phyloP scores from a whole-genome alignment of 2,888 invertebrate genomes.

The Escarpia spicata region DNA sequence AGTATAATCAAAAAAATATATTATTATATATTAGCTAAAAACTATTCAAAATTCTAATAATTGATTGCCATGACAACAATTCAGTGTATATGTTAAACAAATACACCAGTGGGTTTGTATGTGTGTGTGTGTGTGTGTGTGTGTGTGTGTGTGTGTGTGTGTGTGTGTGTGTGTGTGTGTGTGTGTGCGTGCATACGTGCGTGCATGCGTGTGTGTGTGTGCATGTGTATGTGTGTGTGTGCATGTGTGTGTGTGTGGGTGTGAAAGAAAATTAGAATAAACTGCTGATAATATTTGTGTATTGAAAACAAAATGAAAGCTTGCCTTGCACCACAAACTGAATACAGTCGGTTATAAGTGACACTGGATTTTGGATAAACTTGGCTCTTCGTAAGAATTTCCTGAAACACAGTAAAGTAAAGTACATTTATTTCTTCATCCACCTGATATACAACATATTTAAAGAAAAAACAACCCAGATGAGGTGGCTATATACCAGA shows the following conservation, averaged over 20 bases:
- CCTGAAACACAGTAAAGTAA: background rate
- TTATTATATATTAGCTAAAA: background rate
- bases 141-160: too few species aligned
- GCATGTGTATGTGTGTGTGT: background rate
- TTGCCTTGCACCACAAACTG: background rate
- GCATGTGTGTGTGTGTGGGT: background rate
- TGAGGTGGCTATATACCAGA: too few species aligned
- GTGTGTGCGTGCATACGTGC: background rate
- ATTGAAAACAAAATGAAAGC: background rate
- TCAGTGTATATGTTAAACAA: too few species aligned
- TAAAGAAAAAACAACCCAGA: too few species aligned
- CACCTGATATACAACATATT: too few species aligned
- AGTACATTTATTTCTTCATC: background rate
- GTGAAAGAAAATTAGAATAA: background rate
- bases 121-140: too few species aligned
- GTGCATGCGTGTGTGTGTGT: background rate
- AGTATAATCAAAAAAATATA: background rate
- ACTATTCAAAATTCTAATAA: background rate
- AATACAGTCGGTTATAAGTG: background rate
- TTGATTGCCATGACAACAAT: background rate
- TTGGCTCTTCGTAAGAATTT: conserved; percentile 2
- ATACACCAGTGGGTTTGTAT: too few species aligned
- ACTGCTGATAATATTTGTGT: background rate
- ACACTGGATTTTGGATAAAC: conserved; percentile 3
- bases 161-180: background rate